Base-by-base conservation (phyloP, 2,888 invertebrate genomes). In the Pharmacophagus antenor region DNA sequence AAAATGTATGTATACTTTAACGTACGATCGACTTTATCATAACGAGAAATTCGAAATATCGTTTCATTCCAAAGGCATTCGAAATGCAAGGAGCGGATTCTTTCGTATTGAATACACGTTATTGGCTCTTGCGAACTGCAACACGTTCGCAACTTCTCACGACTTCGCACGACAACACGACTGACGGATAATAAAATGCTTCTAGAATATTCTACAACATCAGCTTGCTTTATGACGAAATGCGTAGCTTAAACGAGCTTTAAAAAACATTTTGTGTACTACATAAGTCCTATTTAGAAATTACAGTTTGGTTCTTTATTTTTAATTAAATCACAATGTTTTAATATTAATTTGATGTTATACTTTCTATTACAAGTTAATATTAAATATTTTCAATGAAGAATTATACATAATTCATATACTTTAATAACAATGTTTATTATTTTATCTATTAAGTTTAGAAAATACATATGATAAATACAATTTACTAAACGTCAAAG, bases 121-220 rank as follows among this genome's bases (percentile, higher is more conserved):
- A 60, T 46, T 47, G 61, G 17, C 61, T 63, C 56, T 65, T 67
- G 65, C 64, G 63, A 65, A 61, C 49, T 47, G 49, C 56, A 62
- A 64, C 21, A 42, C 58, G 62, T 61, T 64, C 51, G 53, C 62
- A 57, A 62, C 55, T 56, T 67, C 65, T 63, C 66, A 66, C 65
- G 63, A 63, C 60, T 60, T 54, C 54, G 41, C 54, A 37, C 56
- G 51, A 61, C 37, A 41, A 53, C 51, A 56, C 56, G 61, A 46
- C 22, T 51, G 8, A 37, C 17, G 27, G 12, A 50, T 53, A 60
- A 58, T 21, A 46, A 76, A 76, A 79, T 72, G 63, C 50, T 59
- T 57, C 65, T 68, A 67, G 63, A 63, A 67, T 70, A 70, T 67
- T 71, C 68, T 41, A 48, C 52, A 25, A 53, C 41, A 52, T 48